Percentiles rank a stretch among this genome's conserved stretches.
Conservation (phyloP, 2,888 invertebrate genomes). For the Hemaris fuciformis region DNA sequence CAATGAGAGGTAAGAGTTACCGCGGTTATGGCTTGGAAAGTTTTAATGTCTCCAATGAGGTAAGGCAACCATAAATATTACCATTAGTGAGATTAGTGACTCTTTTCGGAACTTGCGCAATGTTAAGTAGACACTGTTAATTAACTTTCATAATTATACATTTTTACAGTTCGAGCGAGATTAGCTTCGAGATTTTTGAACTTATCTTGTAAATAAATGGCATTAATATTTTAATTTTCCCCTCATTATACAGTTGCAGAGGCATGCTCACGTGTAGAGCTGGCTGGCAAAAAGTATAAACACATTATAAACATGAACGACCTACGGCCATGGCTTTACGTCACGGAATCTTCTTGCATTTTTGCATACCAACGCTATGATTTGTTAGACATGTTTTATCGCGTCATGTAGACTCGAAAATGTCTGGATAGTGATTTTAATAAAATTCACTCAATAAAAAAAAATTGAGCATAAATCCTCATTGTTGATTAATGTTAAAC, state of each 20-base stretch:
- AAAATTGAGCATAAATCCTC: slow-evolving; percentile 24
- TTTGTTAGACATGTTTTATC: slow-evolving; percentile 60
- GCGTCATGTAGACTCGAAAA: slow-evolving; percentile 25
- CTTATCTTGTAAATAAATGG: slow-evolving; percentile 24
- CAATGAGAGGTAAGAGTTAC: slow-evolving; percentile 72
- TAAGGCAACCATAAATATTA: slow-evolving; percentile 69
- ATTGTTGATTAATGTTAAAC: neutral
- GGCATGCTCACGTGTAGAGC: slow-evolving; percentile 50
- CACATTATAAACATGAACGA: slow-evolving; percentile 67
- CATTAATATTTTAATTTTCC: slow-evolving; percentile 50
- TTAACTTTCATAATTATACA: slow-evolving; percentile 38
- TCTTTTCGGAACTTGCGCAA: slow-evolving; percentile 62
- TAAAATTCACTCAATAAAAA: slow-evolving; percentile 18
- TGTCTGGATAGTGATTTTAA: slow-evolving; percentile 1
- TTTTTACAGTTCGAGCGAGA: slow-evolving; percentile 26
- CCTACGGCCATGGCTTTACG: slow-evolving; percentile 58
- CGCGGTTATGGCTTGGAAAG: slow-evolving; percentile 69
- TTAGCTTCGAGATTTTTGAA: slow-evolving; percentile 24
- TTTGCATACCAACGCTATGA: slow-evolving; percentile 74
- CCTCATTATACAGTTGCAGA: slow-evolving; percentile 49
- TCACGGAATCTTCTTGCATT: slow-evolving; percentile 76
- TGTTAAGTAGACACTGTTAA: slow-evolving; percentile 48
- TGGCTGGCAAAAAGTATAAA: slow-evolving; percentile 61
- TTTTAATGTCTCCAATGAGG: slow-evolving; percentile 79
- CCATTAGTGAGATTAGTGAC: slow-evolving; percentile 68